Evolutionary conservation across 1,140 invertebrate genomes (phyloP), one percentile per base, ranked within the genome.

Genomic region (Nephila pilipes): DNA sequence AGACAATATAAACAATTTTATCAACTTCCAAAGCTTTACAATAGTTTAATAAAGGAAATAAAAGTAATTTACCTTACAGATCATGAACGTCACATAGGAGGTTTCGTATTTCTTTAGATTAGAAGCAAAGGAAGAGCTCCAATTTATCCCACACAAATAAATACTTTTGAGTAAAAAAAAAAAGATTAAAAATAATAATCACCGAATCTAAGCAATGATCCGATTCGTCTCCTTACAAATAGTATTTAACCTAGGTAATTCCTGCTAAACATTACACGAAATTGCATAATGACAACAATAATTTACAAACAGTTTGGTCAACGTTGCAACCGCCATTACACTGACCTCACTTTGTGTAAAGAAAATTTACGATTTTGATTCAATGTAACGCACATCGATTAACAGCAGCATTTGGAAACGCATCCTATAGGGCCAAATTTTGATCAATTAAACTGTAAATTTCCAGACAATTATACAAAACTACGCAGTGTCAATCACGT

Each of bases 311-410:
- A 85, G 20, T 69, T 85, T 57, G 36, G 80, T 69, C 90, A 92
- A 92, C 90, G 90, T 92, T 92, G 90, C 90, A 92, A 92, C 90
- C 90, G 90, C 90, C 90, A 92, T 92, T 92, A 92, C 60, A 65
- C 81, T 85, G 90, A 85, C 90, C 90, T 92, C 80, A 92, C 57
- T 80, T 91, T 83, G 81, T 83, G 81, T 83, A 36, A 75, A 65
- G 69, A 80, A 90, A 57, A 32, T 57, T 90, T 89, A 18, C 32
- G 88, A 90, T 90, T 80, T 16, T 57, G 88, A 90, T 90, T 80
- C 6, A 22, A 75, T 20, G n/a, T 20, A 22, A 90, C 29, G 10
- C 29, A 12, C 80, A 79, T 57, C 88, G 87, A 69, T 88, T 25
- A 32, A 57, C n/a, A 22, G 12, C 10, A 60, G 8, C 29, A 20